phyloP scores from a whole-genome alignment of 1,140 invertebrate genomes.

The Phortica variegata region DNA sequence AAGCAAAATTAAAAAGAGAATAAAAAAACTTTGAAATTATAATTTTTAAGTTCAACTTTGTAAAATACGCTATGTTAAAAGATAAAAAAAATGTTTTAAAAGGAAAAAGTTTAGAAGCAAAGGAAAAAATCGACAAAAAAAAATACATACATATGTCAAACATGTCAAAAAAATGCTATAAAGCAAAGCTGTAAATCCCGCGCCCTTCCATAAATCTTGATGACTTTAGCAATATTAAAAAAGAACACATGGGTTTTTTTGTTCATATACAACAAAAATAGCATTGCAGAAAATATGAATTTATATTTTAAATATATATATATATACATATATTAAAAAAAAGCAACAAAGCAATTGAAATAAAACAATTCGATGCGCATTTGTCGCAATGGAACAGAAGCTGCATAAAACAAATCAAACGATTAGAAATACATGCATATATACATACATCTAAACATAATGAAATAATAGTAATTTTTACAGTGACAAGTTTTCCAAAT shows the following conservation, averaged over 20 bases:
- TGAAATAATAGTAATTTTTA: conserved; percentile 15
- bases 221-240: too few relatives aligned
- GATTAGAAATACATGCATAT: conserved; percentile 14
- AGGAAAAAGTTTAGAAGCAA: too few relatives aligned
- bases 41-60: neutral
- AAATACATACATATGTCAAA: too few relatives aligned
- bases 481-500: conserved; percentile 51
- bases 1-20: conserved; percentile 55
- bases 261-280: too few relatives aligned
- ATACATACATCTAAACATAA: conserved; percentile 41
- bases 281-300: too few relatives aligned
- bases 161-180: too few relatives aligned
- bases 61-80: conserved; percentile 27
- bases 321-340: conserved; percentile 42
- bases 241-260: too few relatives aligned
- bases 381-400: too few relatives aligned
- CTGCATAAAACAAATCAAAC: too few relatives aligned
- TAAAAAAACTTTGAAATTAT: conserved; percentile 34
- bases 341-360: conserved; percentile 33
- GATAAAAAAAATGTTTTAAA: conserved; percentile 16
- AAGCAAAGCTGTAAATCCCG: too few relatives aligned
- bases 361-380: conserved; percentile 30
- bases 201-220: too few relatives aligned
- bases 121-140: too few relatives aligned
- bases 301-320: conserved; percentile 42